phyloP scores from a whole-genome alignment of 2,888 invertebrate genomes.

The Hirtodrosophila confusa region DNA sequence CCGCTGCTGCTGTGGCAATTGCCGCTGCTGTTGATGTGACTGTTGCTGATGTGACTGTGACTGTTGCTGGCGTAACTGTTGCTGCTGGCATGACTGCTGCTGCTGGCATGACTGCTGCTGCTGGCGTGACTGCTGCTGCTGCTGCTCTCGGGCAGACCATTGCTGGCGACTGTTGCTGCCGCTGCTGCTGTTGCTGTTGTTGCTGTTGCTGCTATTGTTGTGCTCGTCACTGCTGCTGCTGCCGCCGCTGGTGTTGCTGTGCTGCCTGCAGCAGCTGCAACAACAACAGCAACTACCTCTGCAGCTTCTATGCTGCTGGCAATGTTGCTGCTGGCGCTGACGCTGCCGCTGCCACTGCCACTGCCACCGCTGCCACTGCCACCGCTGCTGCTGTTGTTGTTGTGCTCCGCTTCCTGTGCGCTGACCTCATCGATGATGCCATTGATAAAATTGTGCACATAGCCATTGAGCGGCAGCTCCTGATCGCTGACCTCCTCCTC shows the following conservation, averaged over 20 bases:
- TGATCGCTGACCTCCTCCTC: constrained; percentile 80
- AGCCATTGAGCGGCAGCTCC: constrained; percentile 83
- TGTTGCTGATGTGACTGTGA: constrained; percentile 4
- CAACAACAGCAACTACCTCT: too few relatives aligned
- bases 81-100: constrained; percentile 27
- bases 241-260: constrained; percentile 14
- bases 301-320: constrained; percentile 11
- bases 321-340: constrained; percentile 17
- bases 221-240: constrained; percentile 12
- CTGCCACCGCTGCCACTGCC: constrained; percentile 18
- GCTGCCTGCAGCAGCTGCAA: constrained; percentile 9
- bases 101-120: constrained; percentile 1
- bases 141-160: constrained; percentile 12
- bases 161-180: constrained; percentile 22
- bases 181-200: constrained; percentile 19
- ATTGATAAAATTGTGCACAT: constrained; percentile 83
- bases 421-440: constrained; percentile 81
- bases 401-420: constrained; percentile 54
- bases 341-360: constrained; percentile 15
- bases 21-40: constrained; percentile 1
- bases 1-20: constrained; percentile 40
- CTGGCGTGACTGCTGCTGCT: too few relatives aligned
- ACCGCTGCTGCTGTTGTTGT: constrained; percentile 2
- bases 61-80: constrained; percentile 25
- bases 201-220: constrained; percentile 5